These are phyloP conservation scores for Eugnorisma glareosa DNA, from an alignment of 2,888 invertebrate genomes.

Conservation along the genomic window DNA sequence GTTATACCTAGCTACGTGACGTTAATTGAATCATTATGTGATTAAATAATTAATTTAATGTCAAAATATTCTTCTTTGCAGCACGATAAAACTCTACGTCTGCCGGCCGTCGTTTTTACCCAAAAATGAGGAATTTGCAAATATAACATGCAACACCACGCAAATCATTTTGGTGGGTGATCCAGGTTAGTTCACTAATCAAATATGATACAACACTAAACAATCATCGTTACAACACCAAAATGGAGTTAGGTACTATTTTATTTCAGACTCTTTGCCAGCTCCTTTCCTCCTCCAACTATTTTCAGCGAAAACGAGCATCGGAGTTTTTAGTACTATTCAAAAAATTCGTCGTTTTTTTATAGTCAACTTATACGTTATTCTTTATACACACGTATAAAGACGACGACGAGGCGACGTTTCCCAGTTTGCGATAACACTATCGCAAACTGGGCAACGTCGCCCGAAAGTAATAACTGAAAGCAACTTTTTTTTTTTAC, in stretches of 20 bases:
- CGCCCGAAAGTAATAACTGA: not conserved
- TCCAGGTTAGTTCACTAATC: conserved; percentile 42
- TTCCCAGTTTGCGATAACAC: no score
- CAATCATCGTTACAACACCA: not conserved
- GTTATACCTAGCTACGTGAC: not conserved
- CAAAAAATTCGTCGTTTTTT: not conserved
- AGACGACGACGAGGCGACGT: no score
- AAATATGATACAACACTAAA: not conserved
- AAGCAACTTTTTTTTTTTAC: no score
- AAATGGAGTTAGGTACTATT: not conserved
- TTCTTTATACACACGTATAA: no score
- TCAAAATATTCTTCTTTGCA: conserved; percentile 67
- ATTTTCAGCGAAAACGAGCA: not conserved
- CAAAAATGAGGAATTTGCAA: not conserved
- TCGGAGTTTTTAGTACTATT: not conserved
- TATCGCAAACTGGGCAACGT: not conserved
- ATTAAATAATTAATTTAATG: not conserved
- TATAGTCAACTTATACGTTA: not conserved
- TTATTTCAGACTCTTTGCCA: not conserved
- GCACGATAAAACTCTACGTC: conserved; percentile 84
- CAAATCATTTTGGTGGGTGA: conserved; percentile 14
- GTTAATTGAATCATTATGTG: not conserved
- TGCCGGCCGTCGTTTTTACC: conserved; percentile 76
- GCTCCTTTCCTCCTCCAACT: not conserved
- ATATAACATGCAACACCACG: conserved; percentile 43